A percentile compares a stretch with the other conserved stretches of the same genome.
phyloP scores from a whole-genome alignment of 2,888 invertebrate genomes.

The Xiphydria camelus region DNA sequence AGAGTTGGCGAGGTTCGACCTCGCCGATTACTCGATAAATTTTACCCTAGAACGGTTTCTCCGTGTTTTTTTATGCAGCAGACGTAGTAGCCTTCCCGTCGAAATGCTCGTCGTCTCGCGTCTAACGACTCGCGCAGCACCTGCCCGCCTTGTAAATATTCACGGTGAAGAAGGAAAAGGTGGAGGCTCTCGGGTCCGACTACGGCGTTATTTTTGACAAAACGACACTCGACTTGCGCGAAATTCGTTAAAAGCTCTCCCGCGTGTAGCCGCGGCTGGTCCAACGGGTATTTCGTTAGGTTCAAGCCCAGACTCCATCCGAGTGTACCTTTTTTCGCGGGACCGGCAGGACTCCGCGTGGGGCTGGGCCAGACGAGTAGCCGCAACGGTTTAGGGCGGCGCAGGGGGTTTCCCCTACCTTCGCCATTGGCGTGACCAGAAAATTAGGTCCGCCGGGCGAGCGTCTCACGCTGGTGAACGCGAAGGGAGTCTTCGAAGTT shows the following conservation, averaged over 20 bases:
- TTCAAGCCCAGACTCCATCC: conserved; percentile 33
- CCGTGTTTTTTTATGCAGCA: too few relatives aligned
- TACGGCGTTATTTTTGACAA: background rate
- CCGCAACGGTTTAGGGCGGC: conserved; percentile 27
- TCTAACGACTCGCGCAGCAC: too few relatives aligned
- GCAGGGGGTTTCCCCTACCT: conserved; percentile 13
- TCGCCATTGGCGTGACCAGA: conserved; percentile 30
- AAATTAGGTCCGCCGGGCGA: conserved; percentile 2
- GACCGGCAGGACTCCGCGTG: conserved; percentile 29
- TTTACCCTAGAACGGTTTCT: too few relatives aligned
- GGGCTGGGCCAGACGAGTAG: conserved; percentile 23
- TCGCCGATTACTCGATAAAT: too few relatives aligned
- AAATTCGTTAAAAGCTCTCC: conserved; percentile 2
- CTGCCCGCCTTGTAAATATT: background rate
- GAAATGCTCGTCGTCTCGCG: too few relatives aligned
- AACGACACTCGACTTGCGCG: background rate
- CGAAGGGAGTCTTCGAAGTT: too few relatives aligned
- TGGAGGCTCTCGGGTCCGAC: too few relatives aligned
- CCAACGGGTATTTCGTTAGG: conserved; percentile 31
- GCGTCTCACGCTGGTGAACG: too few relatives aligned
- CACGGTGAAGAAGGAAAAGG: background rate
- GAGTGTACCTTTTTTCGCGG: too few relatives aligned
- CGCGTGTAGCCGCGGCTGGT: too few relatives aligned
- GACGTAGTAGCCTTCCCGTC: too few relatives aligned
- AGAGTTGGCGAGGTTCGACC: too few relatives aligned